Conservation (phyloP, 2,113 vertebrate species). For the Arothron firmamentum region DNA sequence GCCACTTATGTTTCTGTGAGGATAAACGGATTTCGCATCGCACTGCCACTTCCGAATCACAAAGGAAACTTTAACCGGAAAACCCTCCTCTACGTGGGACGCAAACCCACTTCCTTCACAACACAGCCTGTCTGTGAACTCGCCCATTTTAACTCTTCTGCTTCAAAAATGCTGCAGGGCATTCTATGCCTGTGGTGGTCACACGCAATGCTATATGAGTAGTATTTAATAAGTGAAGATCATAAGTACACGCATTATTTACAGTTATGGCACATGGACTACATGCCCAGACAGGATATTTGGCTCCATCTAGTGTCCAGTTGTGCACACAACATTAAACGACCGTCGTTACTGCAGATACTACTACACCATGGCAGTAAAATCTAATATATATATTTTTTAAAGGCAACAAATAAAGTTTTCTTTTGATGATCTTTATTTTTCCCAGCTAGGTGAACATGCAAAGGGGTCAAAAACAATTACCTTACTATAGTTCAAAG, state of each 20-base stretch:
- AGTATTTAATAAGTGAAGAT: neutral
- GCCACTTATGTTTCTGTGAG: constrained; percentile 38
- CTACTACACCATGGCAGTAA: neutral
- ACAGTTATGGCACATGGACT: neutral
- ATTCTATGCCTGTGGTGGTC: neutral
- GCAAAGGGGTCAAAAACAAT: too few species aligned
- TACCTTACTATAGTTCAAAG: too few species aligned
- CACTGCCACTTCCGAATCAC: constrained; percentile 64
- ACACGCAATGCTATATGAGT: neutral
- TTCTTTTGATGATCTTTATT: too few species aligned
- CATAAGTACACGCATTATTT: neutral
- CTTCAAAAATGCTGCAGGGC: neutral
- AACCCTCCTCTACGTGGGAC: constrained; percentile 58
- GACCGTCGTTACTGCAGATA: too few species aligned
- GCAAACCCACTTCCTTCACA: constrained; percentile 43
- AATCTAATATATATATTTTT: too few species aligned
- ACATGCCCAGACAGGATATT: constrained; percentile 3
- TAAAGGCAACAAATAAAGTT: too few species aligned
- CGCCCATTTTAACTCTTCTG: neutral
- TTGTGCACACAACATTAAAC: neutral
- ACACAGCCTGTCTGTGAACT: neutral
- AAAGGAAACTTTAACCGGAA: constrained; percentile 75
- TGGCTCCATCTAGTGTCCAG: constrained; percentile 42
- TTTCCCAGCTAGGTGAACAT: too few species aligned
- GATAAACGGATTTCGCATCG: constrained; percentile 39